Base-by-base conservation (phyloP, 2,113 vertebrate species). In the Laterallus jamaicensis region DNA sequence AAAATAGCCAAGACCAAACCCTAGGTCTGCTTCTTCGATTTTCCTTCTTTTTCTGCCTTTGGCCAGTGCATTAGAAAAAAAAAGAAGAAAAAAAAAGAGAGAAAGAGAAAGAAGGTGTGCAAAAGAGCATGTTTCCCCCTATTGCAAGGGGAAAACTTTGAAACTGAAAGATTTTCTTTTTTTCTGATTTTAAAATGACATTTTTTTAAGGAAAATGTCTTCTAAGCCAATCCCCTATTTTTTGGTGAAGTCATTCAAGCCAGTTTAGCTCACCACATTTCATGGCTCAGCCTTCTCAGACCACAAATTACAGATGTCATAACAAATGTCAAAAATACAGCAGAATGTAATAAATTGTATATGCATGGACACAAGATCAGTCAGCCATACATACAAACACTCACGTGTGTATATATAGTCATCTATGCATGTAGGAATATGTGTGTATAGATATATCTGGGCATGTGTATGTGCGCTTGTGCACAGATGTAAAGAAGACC, bases 241-340 rank as follows among this genome's bases (percentile, higher is more conserved):
- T 96, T 82, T 28, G 37, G 49, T 78, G 77, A 94, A 93, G 81
- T 58, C 70, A 32, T 19, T 58, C n/a, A 66, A 92, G 77, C 86
- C 37, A 35, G 37, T 93, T 76, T 84, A 83, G n/a, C 88, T 93
- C 66, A 62, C 91, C 86, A 40, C 74, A 91, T 89, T 89, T 87
- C 88, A 93, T 79, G 91, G 88, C 63, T 91, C 88, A 89, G 70
- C 58, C 88, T 88, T 88, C 77, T 92, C 74, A 73, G 86, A 94
- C 91, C 95, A 89, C 96, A 97, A 94, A 96, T 96, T 96, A 92
- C 25, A 95, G 93, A 95, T 79, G 86, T 76, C 83, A 67, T 55
- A 87, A 96, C 40, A 84, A 87, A 82, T 49, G 94, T 96, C 93
- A 95, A 94, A 97, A 96, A 96, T 96, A 95, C 75, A 93, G 80